phyloP scores from a whole-genome alignment of 53 echinoderm and acorn worm genomes.

The Patiria pectinifera region DNA sequence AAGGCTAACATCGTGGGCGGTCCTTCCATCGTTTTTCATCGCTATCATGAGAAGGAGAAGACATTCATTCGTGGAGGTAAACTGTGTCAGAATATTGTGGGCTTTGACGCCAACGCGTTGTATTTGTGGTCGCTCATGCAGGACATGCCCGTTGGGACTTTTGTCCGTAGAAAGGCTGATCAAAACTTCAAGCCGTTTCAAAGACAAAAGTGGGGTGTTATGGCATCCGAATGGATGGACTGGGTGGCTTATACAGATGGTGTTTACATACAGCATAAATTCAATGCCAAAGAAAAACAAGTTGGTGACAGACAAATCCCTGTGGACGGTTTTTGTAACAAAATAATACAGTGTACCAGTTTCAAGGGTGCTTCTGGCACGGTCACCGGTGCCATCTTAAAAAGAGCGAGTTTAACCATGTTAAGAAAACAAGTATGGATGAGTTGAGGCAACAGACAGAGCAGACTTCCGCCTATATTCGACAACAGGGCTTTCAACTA shows the following conservation, averaged over 20 bases:
- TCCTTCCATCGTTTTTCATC: conserved; percentile 40
- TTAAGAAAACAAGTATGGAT: too few relatives aligned
- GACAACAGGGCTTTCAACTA: too few relatives aligned
- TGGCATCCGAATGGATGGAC: conserved; percentile 54
- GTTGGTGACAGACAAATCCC: too few relatives aligned
- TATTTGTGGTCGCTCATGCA: conserved; percentile 73
- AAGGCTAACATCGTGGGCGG: conserved; percentile 54
- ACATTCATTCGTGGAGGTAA: conserved; percentile 65
- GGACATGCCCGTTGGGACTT: conserved; percentile 69
- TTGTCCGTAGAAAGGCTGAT: conserved; percentile 47
- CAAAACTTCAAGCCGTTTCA: conserved; percentile 30
- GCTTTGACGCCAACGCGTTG: too few relatives aligned
- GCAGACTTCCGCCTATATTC: too few relatives aligned
- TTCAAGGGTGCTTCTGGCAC: conserved; percentile 64
- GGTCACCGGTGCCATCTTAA: conserved; percentile 54
- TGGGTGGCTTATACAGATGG: conserved; percentile 22
- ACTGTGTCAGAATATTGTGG: too few relatives aligned
- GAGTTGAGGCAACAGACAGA: too few relatives aligned
- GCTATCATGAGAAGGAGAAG: conserved; percentile 24
- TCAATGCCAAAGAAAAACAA: too few relatives aligned
- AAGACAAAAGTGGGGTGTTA: neutral
- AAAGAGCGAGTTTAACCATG: too few relatives aligned
- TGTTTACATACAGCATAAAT: conserved; percentile 26
- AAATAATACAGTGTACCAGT: conserved; percentile 66
- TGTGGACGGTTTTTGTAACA: too few relatives aligned